These are phyloP conservation scores for Lamellibrachia satsuma DNA, from an alignment of 2,888 invertebrate species.

Conservation along the genomic window DNA sequence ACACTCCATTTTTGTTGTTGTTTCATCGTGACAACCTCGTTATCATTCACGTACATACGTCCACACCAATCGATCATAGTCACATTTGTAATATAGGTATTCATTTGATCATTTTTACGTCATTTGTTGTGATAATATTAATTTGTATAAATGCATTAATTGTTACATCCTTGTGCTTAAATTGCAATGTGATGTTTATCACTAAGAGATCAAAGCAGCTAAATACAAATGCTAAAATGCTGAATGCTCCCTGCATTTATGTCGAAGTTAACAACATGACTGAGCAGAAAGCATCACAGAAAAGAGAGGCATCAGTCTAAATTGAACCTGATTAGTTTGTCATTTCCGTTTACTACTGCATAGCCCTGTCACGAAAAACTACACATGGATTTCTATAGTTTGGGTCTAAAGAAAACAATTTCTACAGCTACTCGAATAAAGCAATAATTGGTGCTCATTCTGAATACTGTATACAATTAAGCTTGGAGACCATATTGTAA, in stretches of 20 bases:
- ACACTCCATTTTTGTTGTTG: background rate
- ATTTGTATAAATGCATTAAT: background rate
- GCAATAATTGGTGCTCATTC: too few species aligned
- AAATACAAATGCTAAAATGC: background rate
- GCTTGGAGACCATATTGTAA: too few species aligned
- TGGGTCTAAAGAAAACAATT: too few species aligned
- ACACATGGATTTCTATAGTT: too few species aligned
- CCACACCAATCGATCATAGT: background rate
- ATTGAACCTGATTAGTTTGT: too few species aligned
- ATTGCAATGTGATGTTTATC: background rate
- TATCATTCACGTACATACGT: background rate
- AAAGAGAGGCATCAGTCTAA: too few species aligned
- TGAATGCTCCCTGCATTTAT: background rate
- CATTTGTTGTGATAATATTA: background rate
- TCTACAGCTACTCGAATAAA: too few species aligned
- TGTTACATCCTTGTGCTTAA: background rate
- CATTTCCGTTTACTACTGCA: too few species aligned
- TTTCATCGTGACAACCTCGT: constrained; percentile 1
- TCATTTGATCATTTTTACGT: background rate
- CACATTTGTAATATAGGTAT: background rate
- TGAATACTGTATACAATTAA: too few species aligned
- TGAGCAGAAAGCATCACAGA: too few species aligned
- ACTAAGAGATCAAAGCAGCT: background rate
- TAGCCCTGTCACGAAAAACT: too few species aligned
- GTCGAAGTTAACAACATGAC: too few species aligned